Percentiles rank a stretch among this genome's conserved stretches.
Conservation (phyloP, 2,113 vertebrate species). For the Buteo buteo region DNA sequence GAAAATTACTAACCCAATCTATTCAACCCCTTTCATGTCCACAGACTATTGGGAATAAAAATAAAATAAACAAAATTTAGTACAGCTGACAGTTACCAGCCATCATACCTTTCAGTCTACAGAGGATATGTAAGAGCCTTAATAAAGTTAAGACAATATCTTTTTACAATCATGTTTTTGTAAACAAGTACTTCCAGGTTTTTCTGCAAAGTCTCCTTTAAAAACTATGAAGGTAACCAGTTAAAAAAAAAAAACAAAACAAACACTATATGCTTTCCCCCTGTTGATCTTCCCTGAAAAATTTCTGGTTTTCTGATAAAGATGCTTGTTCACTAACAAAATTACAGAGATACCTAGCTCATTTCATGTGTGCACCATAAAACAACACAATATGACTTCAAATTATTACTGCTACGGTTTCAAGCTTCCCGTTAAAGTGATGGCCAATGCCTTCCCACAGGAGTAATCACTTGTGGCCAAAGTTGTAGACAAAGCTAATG, state of each 20-base stretch:
- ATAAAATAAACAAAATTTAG: not conserved
- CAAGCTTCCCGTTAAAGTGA: not conserved
- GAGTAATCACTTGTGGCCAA: not conserved
- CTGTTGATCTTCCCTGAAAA: not conserved
- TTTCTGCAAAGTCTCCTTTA: not conserved
- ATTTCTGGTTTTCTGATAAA: not conserved
- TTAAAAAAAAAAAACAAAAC: not conserved
- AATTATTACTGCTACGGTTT: not conserved
- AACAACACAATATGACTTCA: not conserved
- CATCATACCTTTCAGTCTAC: not conserved
- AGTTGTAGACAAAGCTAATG: not conserved
- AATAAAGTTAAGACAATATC: not conserved
- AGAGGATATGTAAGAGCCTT: not conserved
- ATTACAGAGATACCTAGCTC: not conserved
- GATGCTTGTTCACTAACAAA: not conserved
- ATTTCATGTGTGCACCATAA: not conserved
- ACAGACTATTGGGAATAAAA: not conserved
- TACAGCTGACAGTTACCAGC: not conserved
- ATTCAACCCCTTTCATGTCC: not conserved
- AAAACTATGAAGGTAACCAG: not conserved
- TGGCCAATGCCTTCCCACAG: not conserved
- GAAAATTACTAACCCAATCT: not conserved
- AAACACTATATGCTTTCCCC: not conserved
- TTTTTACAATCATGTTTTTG: not conserved
- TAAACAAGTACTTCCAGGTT: not conserved